phyloP scores from a whole-genome alignment of 1,140 invertebrate species.

The Agraylea sexmaculata region DNA sequence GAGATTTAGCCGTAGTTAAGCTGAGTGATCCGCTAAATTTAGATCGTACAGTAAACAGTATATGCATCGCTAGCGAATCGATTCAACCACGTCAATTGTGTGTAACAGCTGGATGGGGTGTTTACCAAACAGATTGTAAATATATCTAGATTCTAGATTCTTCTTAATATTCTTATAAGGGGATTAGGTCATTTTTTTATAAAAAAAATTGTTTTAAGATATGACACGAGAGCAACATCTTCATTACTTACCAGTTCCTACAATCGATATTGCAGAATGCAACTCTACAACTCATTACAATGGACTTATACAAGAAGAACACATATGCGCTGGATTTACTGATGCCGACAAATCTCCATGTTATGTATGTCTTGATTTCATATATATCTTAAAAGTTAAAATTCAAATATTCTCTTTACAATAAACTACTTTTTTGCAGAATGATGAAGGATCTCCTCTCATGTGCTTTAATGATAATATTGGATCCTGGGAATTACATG shows the following conservation, averaged over 20 bases:
- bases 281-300: constrained; percentile 50
- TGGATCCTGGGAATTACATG: constrained; percentile 47
- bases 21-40: constrained; percentile 41
- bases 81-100: constrained; percentile 44
- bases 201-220: constrained; percentile 26
- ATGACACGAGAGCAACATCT: constrained; percentile 40
- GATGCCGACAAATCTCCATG: constrained; percentile 45
- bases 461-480: constrained; percentile 45
- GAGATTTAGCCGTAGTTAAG: constrained; percentile 46
- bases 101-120: constrained; percentile 47
- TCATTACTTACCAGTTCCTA: constrained; percentile 44
- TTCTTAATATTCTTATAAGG: background rate
- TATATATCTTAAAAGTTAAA: background rate
- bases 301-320: constrained; percentile 40
- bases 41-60: constrained; percentile 41
- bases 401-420: constrained; percentile 5
- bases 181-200: background rate
- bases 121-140: constrained; percentile 20
- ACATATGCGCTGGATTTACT: constrained; percentile 47
- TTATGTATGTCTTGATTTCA: constrained; percentile 45
- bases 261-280: constrained; percentile 41
- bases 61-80: constrained; percentile 41
- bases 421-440: constrained; percentile 35
- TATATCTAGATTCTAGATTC: constrained; percentile 1
- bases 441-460: constrained; percentile 51